These are phyloP conservation scores for Todiramphus chloris DNA, from an alignment of 2,113 vertebrate genomes.

Conservation along the genomic window DNA sequence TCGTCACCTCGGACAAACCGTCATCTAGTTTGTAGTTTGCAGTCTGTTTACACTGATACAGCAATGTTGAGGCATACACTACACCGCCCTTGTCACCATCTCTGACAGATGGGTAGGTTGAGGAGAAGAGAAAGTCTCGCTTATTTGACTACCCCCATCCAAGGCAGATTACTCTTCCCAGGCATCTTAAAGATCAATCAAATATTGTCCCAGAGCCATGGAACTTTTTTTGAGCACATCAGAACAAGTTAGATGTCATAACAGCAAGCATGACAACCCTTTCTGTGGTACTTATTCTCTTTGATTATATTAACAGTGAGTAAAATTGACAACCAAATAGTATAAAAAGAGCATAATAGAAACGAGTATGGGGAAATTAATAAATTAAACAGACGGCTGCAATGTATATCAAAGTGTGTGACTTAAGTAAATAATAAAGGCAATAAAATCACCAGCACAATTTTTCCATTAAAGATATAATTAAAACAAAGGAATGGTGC, in stretches of 20 bases:
- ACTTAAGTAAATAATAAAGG: conserved; percentile 45
- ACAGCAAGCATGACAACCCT: background rate
- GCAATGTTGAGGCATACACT: no score
- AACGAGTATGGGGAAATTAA: background rate
- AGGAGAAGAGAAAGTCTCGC: background rate
- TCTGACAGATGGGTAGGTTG: background rate
- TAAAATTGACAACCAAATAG: background rate
- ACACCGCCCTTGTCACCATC: no score
- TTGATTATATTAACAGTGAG: background rate
- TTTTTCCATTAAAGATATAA: conserved; percentile 15
- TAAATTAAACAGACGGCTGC: background rate
- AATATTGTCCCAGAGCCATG: background rate
- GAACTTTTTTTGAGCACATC: background rate
- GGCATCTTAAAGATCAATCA: background rate
- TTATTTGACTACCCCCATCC: background rate
- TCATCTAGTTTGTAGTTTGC: no score
- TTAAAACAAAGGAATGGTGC: conserved; percentile 14
- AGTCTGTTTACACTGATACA: no score
- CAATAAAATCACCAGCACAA: background rate
- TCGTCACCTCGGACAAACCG: no score
- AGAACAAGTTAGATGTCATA: background rate
- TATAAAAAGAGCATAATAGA: background rate
- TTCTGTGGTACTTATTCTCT: background rate
- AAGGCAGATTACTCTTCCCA: background rate
- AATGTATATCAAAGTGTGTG: background rate